phyloP scores from a whole-genome alignment of 2,113 vertebrate genomes.

The Phoxinus phoxinus region DNA sequence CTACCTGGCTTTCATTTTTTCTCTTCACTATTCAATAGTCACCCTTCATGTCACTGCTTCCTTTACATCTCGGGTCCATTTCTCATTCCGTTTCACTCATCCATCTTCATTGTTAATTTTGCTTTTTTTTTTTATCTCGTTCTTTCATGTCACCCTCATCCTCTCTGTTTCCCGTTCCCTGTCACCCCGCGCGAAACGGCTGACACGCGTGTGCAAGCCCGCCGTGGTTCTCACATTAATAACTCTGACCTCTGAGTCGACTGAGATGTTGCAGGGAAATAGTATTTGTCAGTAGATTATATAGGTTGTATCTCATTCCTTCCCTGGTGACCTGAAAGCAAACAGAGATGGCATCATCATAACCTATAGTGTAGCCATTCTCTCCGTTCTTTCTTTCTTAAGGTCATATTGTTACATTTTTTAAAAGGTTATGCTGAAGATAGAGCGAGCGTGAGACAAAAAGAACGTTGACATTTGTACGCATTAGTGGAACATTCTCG shows the following conservation, averaged over 20 bases:
- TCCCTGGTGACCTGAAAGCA: constrained; percentile 42
- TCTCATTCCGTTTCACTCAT: constrained; percentile 39
- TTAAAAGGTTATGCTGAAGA: constrained; percentile 60
- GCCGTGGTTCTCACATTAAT: constrained; percentile 54
- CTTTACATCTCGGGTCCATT: constrained; percentile 49
- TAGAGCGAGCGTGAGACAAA: constrained; percentile 44
- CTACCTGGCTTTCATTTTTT: constrained; percentile 12
- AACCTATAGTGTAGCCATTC: not conserved
- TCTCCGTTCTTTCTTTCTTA: constrained; percentile 45
- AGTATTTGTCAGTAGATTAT: constrained; percentile 66
- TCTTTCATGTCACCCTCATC: constrained; percentile 48
- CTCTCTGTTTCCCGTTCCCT: constrained; percentile 36
- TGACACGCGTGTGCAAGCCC: not conserved
- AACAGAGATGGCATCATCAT: constrained; percentile 18
- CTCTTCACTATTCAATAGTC: constrained; percentile 52
- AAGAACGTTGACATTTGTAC: constrained; percentile 56
- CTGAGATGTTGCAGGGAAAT: constrained; percentile 59
- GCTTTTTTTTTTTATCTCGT: constrained; percentile 60
- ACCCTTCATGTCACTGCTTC: constrained; percentile 41
- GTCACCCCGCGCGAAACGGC: constrained; percentile 29
- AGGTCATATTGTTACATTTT: constrained; percentile 60
- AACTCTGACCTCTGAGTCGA: constrained; percentile 67
- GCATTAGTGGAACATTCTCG: constrained; percentile 53
- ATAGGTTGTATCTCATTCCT: constrained; percentile 55
- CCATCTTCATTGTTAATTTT: constrained; percentile 25